phyloP scores from a whole-genome alignment of 2,888 invertebrate species.

The Lasioglossum oenotherae region DNA sequence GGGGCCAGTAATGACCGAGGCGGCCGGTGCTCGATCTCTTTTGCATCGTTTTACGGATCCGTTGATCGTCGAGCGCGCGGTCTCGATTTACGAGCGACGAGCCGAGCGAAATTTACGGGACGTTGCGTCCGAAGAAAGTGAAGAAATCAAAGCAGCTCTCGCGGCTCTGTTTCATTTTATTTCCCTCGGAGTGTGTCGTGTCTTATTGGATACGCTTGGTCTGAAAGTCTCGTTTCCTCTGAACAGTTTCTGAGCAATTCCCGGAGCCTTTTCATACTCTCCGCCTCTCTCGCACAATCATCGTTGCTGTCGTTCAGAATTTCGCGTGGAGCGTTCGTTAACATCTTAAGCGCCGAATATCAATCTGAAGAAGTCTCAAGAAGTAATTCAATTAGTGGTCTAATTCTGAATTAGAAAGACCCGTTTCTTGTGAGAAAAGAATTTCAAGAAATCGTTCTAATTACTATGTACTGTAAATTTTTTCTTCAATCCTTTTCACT shows the following conservation, averaged over 20 bases:
- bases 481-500: not conserved
- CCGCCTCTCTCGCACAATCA: not conserved
- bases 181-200: not conserved
- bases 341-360: constrained; percentile 1
- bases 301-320: not conserved
- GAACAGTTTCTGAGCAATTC: not conserved
- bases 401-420: not conserved
- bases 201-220: not conserved
- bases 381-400: not conserved
- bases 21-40: not conserved
- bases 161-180: not conserved
- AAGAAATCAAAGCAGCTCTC: constrained; percentile 13
- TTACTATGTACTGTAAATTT: not conserved
- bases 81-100: constrained; percentile 72
- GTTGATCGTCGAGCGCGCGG: not conserved
- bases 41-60: constrained; percentile 10
- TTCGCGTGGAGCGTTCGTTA: not conserved
- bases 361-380: not conserved
- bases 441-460: not conserved
- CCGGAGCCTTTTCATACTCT: not conserved
- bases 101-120: constrained; percentile 55
- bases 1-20: not conserved
- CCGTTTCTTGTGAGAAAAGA: not conserved
- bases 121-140: constrained; percentile 32
- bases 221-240: not conserved